A percentile compares a stretch with the other conserved stretches of the same genome.
Evolutionary conservation across 1,140 invertebrate genomes (phyloP).

Genomic region (Pseudomyrmex flavicornis): DNA sequence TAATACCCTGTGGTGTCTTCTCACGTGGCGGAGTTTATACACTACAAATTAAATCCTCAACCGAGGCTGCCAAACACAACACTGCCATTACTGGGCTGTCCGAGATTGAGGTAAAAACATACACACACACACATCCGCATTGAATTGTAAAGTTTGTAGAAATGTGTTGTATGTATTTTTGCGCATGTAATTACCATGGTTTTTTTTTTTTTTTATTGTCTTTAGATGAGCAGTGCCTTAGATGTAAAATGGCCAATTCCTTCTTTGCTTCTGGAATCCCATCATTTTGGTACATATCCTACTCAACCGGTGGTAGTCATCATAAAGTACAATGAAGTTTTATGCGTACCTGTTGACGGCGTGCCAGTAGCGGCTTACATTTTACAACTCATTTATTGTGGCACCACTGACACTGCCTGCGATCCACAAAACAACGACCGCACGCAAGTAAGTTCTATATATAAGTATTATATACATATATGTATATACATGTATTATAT

Average conservation of each 20-base stretch:
- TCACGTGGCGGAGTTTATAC: conserved; percentile 87
- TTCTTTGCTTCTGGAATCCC: conserved; percentile 89
- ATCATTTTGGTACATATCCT: conserved; percentile 92
- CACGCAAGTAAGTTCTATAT: conserved; percentile 75
- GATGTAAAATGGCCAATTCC: conserved; percentile 93
- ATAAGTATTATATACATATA: conserved; percentile 10
- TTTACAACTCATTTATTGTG: conserved; percentile 91
- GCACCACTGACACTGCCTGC: conserved; percentile 83
- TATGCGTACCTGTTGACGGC: conserved; percentile 85
- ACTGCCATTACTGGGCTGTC: conserved; percentile 70
- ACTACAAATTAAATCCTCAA: conserved; percentile 82
- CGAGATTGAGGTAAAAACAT: conserved; percentile 65
- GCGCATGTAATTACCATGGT: neutral
- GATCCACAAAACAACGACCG: conserved; percentile 81
- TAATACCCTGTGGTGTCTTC: conserved; percentile 89
- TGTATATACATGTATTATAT: neutral
- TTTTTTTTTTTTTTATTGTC: too few relatives aligned
- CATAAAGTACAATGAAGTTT: conserved; percentile 89
- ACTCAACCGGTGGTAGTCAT: conserved; percentile 89
- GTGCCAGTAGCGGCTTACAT: conserved; percentile 86
- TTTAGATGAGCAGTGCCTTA: conserved; percentile 86
- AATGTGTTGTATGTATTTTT: neutral
- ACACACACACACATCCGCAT: neutral
- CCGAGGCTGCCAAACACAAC: conserved; percentile 78
- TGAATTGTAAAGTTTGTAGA: neutral